Conservation (phyloP, 1,140 invertebrate species). For the Dendroctonus ponderosae region DNA sequence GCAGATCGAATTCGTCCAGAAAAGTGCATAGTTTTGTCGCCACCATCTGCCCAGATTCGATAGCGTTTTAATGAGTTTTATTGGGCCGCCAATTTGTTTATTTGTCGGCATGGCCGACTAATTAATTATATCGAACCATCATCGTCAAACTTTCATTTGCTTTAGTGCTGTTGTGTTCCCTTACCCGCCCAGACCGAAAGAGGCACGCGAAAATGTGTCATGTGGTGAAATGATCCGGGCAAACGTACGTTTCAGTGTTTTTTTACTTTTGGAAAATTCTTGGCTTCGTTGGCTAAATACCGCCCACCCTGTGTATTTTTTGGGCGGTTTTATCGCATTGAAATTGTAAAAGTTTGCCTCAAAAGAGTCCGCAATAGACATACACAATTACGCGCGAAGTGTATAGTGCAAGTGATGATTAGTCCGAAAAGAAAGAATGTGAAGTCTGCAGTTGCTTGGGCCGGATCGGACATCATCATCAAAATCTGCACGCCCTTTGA, state of each 20-base stretch:
- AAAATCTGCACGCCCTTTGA: conserved; percentile 37
- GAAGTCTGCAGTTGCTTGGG: conserved; percentile 40
- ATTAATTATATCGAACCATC: conserved; percentile 20
- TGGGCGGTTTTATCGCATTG: too few relatives aligned
- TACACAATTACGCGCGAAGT: neutral
- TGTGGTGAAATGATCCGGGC: neutral
- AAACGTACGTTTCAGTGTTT: too few relatives aligned
- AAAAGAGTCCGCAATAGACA: neutral
- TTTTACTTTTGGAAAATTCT: too few relatives aligned
- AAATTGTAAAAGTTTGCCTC: too few relatives aligned
- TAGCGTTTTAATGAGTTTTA: too few relatives aligned
- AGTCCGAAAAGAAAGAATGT: conserved; percentile 32
- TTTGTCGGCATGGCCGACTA: conserved; percentile 12
- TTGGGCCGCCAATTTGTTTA: neutral
- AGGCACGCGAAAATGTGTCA: conserved; percentile 4
- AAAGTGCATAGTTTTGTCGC: too few relatives aligned
- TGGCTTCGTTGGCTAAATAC: too few relatives aligned
- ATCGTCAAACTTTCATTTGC: conserved; percentile 13
- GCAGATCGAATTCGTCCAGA: too few relatives aligned
- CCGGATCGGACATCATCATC: conserved; percentile 41
- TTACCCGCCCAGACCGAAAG: conserved; percentile 1
- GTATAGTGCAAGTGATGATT: conserved; percentile 27
- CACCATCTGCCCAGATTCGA: too few relatives aligned
- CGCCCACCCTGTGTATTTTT: too few relatives aligned
- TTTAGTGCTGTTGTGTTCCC: conserved; percentile 15